These are phyloP conservation scores for Thermophis baileyi DNA, from an alignment of 2,113 vertebrate species.

Conservation along the genomic window DNA sequence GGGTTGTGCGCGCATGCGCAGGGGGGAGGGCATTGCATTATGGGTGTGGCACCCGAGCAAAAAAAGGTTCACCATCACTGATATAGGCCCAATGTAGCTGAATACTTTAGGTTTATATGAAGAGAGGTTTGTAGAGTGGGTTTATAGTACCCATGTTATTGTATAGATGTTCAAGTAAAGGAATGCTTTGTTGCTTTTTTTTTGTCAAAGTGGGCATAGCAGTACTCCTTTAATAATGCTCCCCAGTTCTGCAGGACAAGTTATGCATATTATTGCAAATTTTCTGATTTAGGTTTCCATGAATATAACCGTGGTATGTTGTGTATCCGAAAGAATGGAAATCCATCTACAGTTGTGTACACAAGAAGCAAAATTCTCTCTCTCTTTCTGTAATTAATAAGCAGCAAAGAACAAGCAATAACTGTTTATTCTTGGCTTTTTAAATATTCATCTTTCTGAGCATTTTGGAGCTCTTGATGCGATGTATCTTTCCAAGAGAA, in stretches of 20 bases:
- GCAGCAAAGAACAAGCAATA: not conserved
- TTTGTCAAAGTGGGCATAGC: not conserved
- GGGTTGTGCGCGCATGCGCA: no score
- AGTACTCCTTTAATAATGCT: not conserved
- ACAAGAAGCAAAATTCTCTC: slow-evolving; percentile 4
- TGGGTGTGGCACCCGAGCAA: no score
- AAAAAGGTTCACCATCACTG: no score
- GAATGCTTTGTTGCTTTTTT: not conserved
- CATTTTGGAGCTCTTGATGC: slow-evolving; percentile 48
- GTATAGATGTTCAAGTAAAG: not conserved
- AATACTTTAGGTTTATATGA: no score
- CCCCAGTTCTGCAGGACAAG: not conserved
- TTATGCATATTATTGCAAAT: not conserved
- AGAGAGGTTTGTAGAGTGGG: no score
- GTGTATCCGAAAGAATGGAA: not conserved
- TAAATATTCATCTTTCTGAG: slow-evolving; percentile 25
- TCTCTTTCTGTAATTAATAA: slow-evolving; percentile 3
- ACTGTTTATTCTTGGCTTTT: slow-evolving; percentile 53
- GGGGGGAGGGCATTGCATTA: no score
- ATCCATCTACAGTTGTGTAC: not conserved
- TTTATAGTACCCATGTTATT: no score
- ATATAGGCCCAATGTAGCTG: no score
- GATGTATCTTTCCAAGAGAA: slow-evolving; percentile 50
- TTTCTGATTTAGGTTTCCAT: not conserved
- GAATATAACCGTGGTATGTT: not conserved